Percentiles rank a stretch among this genome's conserved stretches.
Evolutionary conservation across 2,113 vertebrate genomes (phyloP).

Genomic region (Crotalus horridus): DNA sequence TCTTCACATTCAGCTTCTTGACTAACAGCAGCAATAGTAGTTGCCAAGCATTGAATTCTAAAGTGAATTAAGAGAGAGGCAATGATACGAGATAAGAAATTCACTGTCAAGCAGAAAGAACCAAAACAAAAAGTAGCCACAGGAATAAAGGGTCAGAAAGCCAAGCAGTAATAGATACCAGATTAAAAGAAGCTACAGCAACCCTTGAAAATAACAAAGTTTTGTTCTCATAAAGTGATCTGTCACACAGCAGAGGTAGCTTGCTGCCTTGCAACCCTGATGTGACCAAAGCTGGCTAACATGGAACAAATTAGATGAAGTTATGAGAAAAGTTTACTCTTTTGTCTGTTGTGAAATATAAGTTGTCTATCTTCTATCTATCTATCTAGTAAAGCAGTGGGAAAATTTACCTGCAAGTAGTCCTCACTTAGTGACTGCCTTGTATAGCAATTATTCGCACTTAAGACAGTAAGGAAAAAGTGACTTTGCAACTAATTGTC

Average conservation of each 20-base stretch:
- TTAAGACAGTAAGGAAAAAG: not conserved
- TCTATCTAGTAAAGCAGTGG: not conserved
- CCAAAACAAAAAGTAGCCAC: not conserved
- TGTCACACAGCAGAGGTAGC: not conserved
- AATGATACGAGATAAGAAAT: not conserved
- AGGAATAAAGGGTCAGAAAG: not conserved
- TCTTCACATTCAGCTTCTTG: slow-evolving; percentile 19
- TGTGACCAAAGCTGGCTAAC: not conserved
- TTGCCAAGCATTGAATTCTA: not conserved
- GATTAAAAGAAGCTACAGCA: not conserved
- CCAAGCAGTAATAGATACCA: not conserved
- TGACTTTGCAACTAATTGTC: not conserved
- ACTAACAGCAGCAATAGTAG: not conserved
- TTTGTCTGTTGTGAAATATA: not conserved
- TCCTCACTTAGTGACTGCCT: not conserved
- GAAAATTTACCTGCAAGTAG: not conserved
- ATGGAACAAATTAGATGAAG: not conserved
- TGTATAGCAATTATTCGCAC: not conserved
- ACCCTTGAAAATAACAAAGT: slow-evolving; percentile 10
- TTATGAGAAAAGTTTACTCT: not conserved
- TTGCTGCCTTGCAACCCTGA: not conserved
- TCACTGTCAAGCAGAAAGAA: not conserved
- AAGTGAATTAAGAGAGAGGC: not conserved
- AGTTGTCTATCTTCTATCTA: not conserved
- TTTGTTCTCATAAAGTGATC: not conserved